Evolutionary conservation across 1,140 invertebrate genomes (phyloP).

Genomic region (Bursaphelenchus mucronatus): DNA sequence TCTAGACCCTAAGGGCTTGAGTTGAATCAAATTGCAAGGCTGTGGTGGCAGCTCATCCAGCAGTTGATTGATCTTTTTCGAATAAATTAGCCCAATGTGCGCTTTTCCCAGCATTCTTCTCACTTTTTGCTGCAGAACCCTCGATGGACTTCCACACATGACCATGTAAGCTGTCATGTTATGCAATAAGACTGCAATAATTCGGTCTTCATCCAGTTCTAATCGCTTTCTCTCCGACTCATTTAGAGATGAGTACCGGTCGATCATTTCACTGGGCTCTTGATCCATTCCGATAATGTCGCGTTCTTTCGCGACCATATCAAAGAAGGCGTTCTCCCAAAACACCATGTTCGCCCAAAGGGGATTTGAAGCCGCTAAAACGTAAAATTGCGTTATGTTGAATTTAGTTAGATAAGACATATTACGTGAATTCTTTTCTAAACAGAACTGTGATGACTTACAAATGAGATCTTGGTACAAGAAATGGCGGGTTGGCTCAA

Average conservation of each 20-base stretch:
- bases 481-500: slow-evolving; percentile 34
- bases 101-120: slow-evolving; percentile 89
- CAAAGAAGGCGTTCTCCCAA: slow-evolving; percentile 97
- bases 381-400: slow-evolving; percentile 22
- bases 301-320: slow-evolving; percentile 95
- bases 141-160: slow-evolving; percentile 65
- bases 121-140: slow-evolving; percentile 69
- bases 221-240: slow-evolving; percentile 88
- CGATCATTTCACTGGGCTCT: slow-evolving; percentile 97
- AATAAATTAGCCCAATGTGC: slow-evolving; percentile 93
- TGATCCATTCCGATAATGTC: slow-evolving; percentile 99
- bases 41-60: slow-evolving; percentile 77
- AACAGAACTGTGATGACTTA: slow-evolving; percentile 22
- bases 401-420: slow-evolving; percentile 3
- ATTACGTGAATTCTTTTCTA: too few species aligned
- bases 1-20: slow-evolving; percentile 78
- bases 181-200: slow-evolving; percentile 89
- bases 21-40: slow-evolving; percentile 87
- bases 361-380: slow-evolving; percentile 66
- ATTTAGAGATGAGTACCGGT: slow-evolving; percentile 86
- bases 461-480: slow-evolving; percentile 50
- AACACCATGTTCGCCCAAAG: slow-evolving; percentile 99
- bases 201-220: slow-evolving; percentile 93
- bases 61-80: slow-evolving; percentile 91
- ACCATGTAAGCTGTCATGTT: slow-evolving; percentile 93